Conservation (phyloP, 30 jellyfish, hydroid and myxozoan species). For the Hydractinia symbiolongicarpus region DNA sequence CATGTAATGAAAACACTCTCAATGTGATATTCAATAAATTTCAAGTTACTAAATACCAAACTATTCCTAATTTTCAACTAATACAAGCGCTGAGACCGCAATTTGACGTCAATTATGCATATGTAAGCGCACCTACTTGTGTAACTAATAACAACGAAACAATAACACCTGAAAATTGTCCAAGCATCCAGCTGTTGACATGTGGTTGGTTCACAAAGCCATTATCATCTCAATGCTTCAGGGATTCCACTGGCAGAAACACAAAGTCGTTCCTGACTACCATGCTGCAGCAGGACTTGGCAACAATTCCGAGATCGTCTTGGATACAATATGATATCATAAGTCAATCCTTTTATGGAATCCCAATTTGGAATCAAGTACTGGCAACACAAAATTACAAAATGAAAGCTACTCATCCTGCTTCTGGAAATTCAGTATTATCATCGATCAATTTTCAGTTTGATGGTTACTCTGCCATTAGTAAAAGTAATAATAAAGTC, state of each 20-base stretch:
- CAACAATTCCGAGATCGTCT: constrained; percentile 15
- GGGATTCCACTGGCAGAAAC: constrained; percentile 21
- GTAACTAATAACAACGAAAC: constrained; percentile 15
- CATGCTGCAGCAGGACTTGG: neutral
- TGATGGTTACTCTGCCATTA: constrained; percentile 11
- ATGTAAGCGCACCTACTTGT: constrained; percentile 60
- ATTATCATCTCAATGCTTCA: constrained; percentile 13
- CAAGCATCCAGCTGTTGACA: neutral
- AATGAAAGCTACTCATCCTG: constrained; percentile 25
- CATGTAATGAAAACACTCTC: constrained; percentile 48
- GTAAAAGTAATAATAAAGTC: neutral
- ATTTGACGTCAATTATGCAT: constrained; percentile 41
- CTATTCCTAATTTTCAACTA: constrained; percentile 55
- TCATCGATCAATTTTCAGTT: neutral
- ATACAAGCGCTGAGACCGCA: constrained; percentile 52
- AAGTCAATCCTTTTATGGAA: constrained; percentile 48
- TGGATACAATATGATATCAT: constrained; percentile 62
- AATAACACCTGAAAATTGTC: constrained; percentile 5
- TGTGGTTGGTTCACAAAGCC: constrained; percentile 28
- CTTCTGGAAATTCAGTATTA: constrained; percentile 20
- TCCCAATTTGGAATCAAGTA: constrained; percentile 12
- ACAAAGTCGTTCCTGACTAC: neutral
- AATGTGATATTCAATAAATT: constrained; percentile 32
- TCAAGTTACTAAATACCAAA: constrained; percentile 34
- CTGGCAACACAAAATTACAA: constrained; percentile 6